A percentile compares a stretch with the other conserved stretches of the same genome.
Evolutionary conservation across 2,888 invertebrate species (phyloP).

Genomic region (Hypolimnas misippus): DNA sequence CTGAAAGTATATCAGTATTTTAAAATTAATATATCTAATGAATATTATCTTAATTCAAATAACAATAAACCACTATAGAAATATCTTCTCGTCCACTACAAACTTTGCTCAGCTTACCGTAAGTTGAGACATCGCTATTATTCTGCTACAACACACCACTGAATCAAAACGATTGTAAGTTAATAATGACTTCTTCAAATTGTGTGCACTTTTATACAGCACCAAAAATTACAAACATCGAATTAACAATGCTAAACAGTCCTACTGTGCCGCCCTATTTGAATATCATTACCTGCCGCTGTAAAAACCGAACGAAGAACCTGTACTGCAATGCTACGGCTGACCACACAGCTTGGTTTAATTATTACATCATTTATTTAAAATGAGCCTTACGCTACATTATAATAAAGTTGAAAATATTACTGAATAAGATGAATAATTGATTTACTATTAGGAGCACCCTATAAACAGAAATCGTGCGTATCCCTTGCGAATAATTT

Average conservation of each 20-base stretch:
- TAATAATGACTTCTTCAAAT: slow-evolving; percentile 61
- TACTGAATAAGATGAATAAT: not conserved
- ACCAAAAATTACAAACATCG: slow-evolving; percentile 73
- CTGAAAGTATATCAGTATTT: slow-evolving; percentile 61
- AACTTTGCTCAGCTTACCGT: slow-evolving; percentile 61
- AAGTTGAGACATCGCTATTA: slow-evolving; percentile 70
- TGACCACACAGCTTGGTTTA: slow-evolving; percentile 34
- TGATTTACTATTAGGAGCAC: slow-evolving; percentile 3
- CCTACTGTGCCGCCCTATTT: slow-evolving; percentile 69
- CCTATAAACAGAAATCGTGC: slow-evolving; percentile 41
- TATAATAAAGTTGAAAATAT: not conserved
- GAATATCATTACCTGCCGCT: slow-evolving; percentile 70
- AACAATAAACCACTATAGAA: not conserved
- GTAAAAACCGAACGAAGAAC: slow-evolving; percentile 45
- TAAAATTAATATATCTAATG: too few relatives aligned
- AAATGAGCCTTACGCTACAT: slow-evolving; percentile 10
- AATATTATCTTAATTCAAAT: not conserved
- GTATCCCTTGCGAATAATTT: slow-evolving; percentile 46
- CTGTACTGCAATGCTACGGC: slow-evolving; percentile 43
- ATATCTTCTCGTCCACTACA: not conserved
- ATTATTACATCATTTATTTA: not conserved
- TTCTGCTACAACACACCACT: slow-evolving; percentile 57
- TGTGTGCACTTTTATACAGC: slow-evolving; percentile 77
- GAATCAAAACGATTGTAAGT: slow-evolving; percentile 59
- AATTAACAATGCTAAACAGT: slow-evolving; percentile 78